Evolutionary conservation across 92 coral and sea anemone genomes (phyloP), one percentile per base, ranked within the genome.

Genomic region (Siderastrea radians): DNA sequence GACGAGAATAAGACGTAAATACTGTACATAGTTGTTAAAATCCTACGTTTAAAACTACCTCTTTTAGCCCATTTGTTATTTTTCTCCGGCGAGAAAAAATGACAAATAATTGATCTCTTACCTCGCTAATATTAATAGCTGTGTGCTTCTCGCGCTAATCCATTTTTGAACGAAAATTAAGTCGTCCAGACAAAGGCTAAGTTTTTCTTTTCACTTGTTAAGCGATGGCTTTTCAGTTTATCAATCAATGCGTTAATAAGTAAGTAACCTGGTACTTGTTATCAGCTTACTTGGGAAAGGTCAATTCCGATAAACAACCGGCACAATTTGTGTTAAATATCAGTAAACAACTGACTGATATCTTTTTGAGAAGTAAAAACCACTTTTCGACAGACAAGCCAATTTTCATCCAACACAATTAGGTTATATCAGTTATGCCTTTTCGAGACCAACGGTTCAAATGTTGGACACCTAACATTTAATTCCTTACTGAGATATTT

Each of bases 291-390:
- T 73, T 74, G 46, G 51, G 87, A 84, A 84, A 84, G 87, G 87
- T 74, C 87, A 43, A n/a, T 74, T 74, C 5, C 44, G 26, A 49
- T 74, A 84, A 84, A 84, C 87, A 84, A 84, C 87, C 87, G 76
- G 87, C 50, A 19, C 5, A 69, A 59, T 55, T 82, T 55, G 47
- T 16, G 49, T 44, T 51, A 49, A 80, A 83, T 50, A 62, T 57
- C 55, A 9, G 60, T 77, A 52, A 74, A 77, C 70, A 77, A 58
- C n/a, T 7, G 9, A 7, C 45, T 15, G 26, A 16, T 52, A 1
- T 38, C 50, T 43, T 5, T 15, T 17, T 38, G 54, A 78, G 3
- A 13, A 16, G n/a, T 44, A 9, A 46, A 50, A 15, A 47, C 3
- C 61, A 4, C 10, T n/a, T 47, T 17, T 46, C 26, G 1, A 14